Evolutionary conservation across 2,888 invertebrate species (phyloP), one percentile per base, ranked within the genome.

Genomic region (Lissocephala sabroskyi): DNA sequence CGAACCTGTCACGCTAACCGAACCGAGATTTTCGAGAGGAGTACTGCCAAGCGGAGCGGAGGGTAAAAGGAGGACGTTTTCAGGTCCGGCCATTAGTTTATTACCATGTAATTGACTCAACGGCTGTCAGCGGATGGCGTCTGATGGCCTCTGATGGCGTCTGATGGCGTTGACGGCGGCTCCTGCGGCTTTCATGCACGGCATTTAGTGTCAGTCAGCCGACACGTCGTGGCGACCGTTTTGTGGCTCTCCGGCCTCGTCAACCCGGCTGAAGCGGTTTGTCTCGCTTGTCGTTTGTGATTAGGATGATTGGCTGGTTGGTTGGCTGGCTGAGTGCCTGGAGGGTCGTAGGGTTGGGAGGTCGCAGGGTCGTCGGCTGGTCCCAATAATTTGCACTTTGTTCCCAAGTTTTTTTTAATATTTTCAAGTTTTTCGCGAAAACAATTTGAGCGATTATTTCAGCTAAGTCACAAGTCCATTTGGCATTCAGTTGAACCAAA

Each of bases 51-150:
- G 32, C 39, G n/a, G 39, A 39, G n/a, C 16, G 26, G n/a, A 32
- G n/a, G n/a, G n/a, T n/a, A n/a, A n/a, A n/a, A n/a, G n/a, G n/a
- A n/a, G n/a, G n/a, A n/a, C n/a, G n/a, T n/a, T n/a, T n/a, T n/a
- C n/a, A 4, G 33, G 10, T 1, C 9, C n/a, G 60, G 41, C 61
- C 77, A 76, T 70, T 70, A 70, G 77, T 79, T 79, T 79, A 70
- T 70, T 79, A 79, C 70, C 70, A 79, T 70, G 70, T 70, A 79
- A 70, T 70, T 76, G 77, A 70, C 79, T 78, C 76, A 71, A 66
- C 79, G 68, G 60, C 56, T 68, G 70, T 70, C 79, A 76, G 26
- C 18, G 6, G 76, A 36, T 50, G 52, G 35, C 58, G 47, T 47
- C 56, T 23, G 23, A 23, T 23, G 23, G 23, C 4, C 23, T 23